A percentile compares a stretch with the other conserved stretches of the same genome.
These are phyloP conservation scores for Thymelicus sylvestris DNA, from an alignment of 2,888 invertebrate species.

Conservation along the genomic window DNA sequence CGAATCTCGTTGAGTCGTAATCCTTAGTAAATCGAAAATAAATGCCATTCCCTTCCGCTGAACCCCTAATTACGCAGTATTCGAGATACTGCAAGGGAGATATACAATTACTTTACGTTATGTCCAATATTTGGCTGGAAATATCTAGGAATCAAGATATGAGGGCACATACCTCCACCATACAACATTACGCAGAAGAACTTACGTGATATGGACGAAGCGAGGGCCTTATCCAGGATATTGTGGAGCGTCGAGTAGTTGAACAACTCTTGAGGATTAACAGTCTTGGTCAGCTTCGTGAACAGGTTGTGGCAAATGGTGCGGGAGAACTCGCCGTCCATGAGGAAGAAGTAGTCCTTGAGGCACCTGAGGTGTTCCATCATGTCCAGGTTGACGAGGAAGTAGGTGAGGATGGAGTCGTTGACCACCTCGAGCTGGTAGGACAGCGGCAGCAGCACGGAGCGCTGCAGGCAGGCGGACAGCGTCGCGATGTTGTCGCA, in stretches of 20 bases:
- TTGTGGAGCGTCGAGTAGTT: conserved; percentile 88
- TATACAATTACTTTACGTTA: too few relatives aligned
- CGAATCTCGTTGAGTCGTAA: too few relatives aligned
- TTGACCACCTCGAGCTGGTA: conserved; percentile 89
- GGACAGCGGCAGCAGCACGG: conserved; percentile 87
- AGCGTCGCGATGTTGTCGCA: conserved; percentile 77
- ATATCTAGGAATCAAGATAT: too few relatives aligned
- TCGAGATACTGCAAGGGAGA: too few relatives aligned
- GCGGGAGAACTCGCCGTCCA: conserved; percentile 92
- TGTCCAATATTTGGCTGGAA: too few relatives aligned
- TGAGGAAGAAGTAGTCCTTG: conserved; percentile 90
- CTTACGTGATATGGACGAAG: conserved; percentile 87
- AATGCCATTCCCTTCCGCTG: too few relatives aligned
- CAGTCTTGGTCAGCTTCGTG: conserved; percentile 86
- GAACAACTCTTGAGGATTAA: conserved; percentile 87
- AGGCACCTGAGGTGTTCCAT: conserved; percentile 89
- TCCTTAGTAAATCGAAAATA: too few relatives aligned
- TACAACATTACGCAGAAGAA: conserved; percentile 30
- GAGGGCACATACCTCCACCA: too few relatives aligned
- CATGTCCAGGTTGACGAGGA: conserved; percentile 87
- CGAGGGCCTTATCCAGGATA: conserved; percentile 88
- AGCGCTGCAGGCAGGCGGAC: conserved; percentile 86
- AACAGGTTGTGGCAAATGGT: conserved; percentile 89
- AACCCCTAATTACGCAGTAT: too few relatives aligned
- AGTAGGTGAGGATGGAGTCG: conserved; percentile 89